A percentile compares a stretch with the other conserved stretches of the same genome.
These are phyloP conservation scores for Oophaga pumilio DNA, from an alignment of 2,113 vertebrate species.

Conservation along the genomic window DNA sequence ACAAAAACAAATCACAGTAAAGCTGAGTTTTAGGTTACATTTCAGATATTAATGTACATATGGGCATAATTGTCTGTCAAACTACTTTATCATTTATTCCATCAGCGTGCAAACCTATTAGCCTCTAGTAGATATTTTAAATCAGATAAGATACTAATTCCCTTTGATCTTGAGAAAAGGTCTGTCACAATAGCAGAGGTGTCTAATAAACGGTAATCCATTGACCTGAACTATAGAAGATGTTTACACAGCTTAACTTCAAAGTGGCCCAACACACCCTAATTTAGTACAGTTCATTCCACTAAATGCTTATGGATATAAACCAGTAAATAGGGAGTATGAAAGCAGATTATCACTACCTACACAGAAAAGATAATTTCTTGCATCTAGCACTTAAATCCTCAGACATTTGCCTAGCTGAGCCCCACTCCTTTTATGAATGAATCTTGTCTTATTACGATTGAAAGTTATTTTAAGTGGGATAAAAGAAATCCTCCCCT, in stretches of 20 bases:
- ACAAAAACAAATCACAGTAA: not conserved
- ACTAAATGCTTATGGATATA: conserved; percentile 40
- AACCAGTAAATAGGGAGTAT: not conserved
- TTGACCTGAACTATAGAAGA: conserved; percentile 3
- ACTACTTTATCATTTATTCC: conserved; percentile 11
- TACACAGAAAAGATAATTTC: not conserved
- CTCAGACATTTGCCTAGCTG: not conserved
- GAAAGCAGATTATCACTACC: not conserved
- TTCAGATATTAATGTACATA: not conserved
- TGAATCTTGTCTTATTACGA: no score
- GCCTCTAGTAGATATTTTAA: not conserved
- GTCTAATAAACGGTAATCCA: conserved; percentile 51
- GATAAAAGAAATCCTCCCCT: no score
- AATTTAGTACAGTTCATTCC: conserved; percentile 39
- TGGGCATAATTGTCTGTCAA: conserved; percentile 15
- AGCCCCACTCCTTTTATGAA: not conserved
- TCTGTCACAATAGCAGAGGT: conserved; percentile 55
- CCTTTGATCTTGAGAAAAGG: conserved; percentile 50
- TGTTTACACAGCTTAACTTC: conserved; percentile 52
- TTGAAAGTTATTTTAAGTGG: not conserved
- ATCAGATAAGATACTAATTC: conserved; percentile 8
- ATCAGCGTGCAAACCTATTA: conserved; percentile 10
- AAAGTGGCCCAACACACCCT: conserved; percentile 24
- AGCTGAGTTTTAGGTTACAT: conserved; percentile 2
- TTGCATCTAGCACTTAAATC: not conserved